Conservation (phyloP, 1,140 invertebrate species). For the Nylanderia fulva region DNA sequence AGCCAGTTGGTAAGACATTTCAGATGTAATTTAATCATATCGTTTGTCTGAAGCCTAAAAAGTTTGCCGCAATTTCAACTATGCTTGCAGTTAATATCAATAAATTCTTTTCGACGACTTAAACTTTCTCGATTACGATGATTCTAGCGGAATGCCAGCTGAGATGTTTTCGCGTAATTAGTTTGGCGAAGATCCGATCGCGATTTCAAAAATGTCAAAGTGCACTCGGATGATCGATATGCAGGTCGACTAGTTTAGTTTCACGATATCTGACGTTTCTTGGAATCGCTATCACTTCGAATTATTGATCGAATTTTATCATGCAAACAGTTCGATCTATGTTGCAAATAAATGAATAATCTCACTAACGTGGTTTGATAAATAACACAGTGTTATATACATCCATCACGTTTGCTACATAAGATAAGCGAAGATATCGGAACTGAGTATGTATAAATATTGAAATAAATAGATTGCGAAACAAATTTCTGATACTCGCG, state of each 20-base stretch:
- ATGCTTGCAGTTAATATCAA: slow-evolving; percentile 8
- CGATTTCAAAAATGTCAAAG: slow-evolving; percentile 51
- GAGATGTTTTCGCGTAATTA: slow-evolving; percentile 51
- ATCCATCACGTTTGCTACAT: not conserved
- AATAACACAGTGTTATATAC: not conserved
- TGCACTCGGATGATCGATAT: slow-evolving; percentile 47
- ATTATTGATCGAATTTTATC: slow-evolving; percentile 46
- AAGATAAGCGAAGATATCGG: not conserved
- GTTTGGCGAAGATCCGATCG: slow-evolving; percentile 44
- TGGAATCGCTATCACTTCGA: slow-evolving; percentile 22
- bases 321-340: slow-evolving; percentile 33
- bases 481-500: not conserved
- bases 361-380: not conserved
- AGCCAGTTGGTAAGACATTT: not conserved
- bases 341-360: slow-evolving; percentile 49
- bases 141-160: not conserved
- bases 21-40: slow-evolving; percentile 3
- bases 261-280: slow-evolving; percentile 31
- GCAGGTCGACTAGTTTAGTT: not conserved
- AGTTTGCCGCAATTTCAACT: slow-evolving; percentile 12
- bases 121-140: slow-evolving; percentile 41
- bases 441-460: slow-evolving; percentile 1
- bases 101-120: slow-evolving; percentile 11
- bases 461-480: not conserved
- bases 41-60: not conserved